Percentiles rank a stretch among this genome's conserved stretches.
phyloP scores from a whole-genome alignment of 23 tunicate species.

The Halocynthia aurantium region DNA sequence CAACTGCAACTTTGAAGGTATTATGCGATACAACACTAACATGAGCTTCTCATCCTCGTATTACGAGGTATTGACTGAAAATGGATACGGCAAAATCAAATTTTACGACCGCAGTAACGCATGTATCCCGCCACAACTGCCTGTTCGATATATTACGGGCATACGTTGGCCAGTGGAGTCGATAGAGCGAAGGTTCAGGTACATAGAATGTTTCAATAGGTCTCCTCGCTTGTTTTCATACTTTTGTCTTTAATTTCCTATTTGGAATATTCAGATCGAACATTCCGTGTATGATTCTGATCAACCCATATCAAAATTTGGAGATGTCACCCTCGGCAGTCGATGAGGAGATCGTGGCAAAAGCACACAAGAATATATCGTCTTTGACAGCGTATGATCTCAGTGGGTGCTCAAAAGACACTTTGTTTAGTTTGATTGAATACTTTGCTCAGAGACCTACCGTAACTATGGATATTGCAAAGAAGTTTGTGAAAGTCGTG shows the following conservation, averaged over 20 bases:
- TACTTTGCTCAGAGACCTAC: conserved; percentile 5
- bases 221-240: too few species aligned
- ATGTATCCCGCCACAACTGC: conserved; percentile 1
- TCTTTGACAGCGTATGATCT: background rate
- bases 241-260: background rate
- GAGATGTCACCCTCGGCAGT: background rate
- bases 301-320: conserved; percentile 15
- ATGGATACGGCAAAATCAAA: conserved; percentile 1
- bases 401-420: background rate
- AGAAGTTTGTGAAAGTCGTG: background rate
- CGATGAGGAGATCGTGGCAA: background rate
- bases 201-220: background rate
- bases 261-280: background rate
- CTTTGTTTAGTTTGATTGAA: background rate
- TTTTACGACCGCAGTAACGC: background rate
- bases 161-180: background rate
- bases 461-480: conserved; percentile 3
- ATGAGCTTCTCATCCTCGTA: too few species aligned
- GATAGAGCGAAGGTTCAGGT: background rate
- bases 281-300: conserved; percentile 9
- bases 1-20: too few species aligned
- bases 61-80: too few species aligned
- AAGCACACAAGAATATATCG: background rate
- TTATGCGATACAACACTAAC: too few species aligned
- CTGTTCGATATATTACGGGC: background rate